Evolutionary conservation across 2,113 vertebrate genomes (phyloP), one percentile per base, ranked within the genome.

Genomic region (Albula glossodonta): DNA sequence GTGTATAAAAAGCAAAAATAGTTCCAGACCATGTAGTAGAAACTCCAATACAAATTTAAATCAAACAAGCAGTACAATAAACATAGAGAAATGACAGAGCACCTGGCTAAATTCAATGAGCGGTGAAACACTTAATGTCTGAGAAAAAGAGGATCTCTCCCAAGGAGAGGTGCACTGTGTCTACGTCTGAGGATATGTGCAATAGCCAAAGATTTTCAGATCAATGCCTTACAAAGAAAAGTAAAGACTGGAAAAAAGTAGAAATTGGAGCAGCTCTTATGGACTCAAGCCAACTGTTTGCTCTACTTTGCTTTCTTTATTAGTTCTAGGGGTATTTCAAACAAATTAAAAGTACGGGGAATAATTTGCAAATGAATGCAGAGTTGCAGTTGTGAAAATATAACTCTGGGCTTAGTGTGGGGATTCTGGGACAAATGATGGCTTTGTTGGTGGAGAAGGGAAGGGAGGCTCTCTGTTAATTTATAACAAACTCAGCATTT

Each of bases 321-420:
- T 95, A 93, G 95, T 95, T 96, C 95, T 95, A 96, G 96, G 96
- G 96, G 96, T 97, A 97, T 97, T 97, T 97, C 96, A 96, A 96
- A 96, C 94, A 96, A 97, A 91, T 97, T 97, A 97, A 97, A 97
- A 96, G 95, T 96, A 93, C 90, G 91, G 91, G 31, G 95, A 91
- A 95, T 94, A 91, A 98, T 98, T 99, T 98, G 97, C 97, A 98
- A 99, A 97, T 99, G 96, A 99, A 99, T 98, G 96, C 93, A 92
- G 70, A 74, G 94, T 95, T 96, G 96, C 95, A 97, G 96, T 97
- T 96, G 97, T 96, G 96, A 96, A 98, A 97, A 98, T 97, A 98
- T 97, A 97, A 97, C 96, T 97, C 95, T 94, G 94, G 94, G 94
- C 95, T 96, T 95, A 94, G 96, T 97, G 96, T 95, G 93, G 94